Evolutionary conservation across 1,140 invertebrate genomes (phyloP).

Genomic region (Aporrectodea caliginosa): DNA sequence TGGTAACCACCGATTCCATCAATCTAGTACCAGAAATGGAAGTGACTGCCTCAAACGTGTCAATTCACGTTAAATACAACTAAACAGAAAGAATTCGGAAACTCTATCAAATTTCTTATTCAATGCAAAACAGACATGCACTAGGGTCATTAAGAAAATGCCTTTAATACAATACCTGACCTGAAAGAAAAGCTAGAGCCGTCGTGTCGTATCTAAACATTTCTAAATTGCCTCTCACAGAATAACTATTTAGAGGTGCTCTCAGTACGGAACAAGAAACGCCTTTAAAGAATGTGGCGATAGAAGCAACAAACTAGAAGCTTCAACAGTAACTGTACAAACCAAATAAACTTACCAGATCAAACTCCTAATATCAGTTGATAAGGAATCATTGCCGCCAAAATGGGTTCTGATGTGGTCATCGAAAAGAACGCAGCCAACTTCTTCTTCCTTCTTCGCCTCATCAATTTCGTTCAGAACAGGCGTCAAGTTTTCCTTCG

Average conservation of each 20-base stretch:
- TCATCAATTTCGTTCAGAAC: slow-evolving; percentile 12
- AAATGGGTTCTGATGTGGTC: slow-evolving; percentile 5
- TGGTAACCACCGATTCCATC: neutral
- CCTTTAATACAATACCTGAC: too few species aligned
- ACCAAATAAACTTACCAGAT: slow-evolving; percentile 14
- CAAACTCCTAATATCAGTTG: slow-evolving; percentile 11
- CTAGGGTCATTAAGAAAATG: too few species aligned
- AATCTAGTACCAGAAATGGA: neutral
- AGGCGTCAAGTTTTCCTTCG: neutral
- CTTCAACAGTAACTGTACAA: too few species aligned
- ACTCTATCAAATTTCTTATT: neutral
- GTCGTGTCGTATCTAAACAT: too few species aligned
- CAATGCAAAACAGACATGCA: too few species aligned
- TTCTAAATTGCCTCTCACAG: too few species aligned
- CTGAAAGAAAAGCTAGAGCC: too few species aligned
- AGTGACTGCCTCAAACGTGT: neutral
- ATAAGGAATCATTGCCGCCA: neutral
- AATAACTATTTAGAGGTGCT: neutral
- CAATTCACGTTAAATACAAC: neutral
- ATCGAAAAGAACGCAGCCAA: slow-evolving; percentile 8
- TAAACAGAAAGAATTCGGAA: neutral
- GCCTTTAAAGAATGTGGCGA: too few species aligned
- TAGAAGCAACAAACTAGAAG: too few species aligned
- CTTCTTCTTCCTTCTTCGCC: neutral
- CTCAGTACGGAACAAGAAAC: neutral